Evolutionary conservation across 1,140 invertebrate species (phyloP).

Genomic region (Drosophila pectinifera): DNA sequence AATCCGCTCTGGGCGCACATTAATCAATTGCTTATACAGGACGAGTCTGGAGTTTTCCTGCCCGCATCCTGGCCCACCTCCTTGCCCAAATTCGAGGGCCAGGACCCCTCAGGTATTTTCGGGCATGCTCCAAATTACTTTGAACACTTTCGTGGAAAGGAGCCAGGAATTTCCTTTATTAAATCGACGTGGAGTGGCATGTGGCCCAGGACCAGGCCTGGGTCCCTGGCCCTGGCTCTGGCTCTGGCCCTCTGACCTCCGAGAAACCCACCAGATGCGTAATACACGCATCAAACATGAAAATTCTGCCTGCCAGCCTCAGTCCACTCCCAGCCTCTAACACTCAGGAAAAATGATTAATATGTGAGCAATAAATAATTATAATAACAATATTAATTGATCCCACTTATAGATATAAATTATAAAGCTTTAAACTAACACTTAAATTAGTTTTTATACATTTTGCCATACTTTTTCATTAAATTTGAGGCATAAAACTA

Average conservation of each 20-base stretch:
- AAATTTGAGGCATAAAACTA: too few species aligned
- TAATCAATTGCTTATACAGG: slow-evolving; percentile 80
- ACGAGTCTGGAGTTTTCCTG: slow-evolving; percentile 11
- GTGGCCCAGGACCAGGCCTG: slow-evolving; percentile 48
- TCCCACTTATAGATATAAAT: background rate
- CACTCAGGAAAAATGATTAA: background rate
- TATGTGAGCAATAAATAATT: background rate
- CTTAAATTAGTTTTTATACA: too few species aligned
- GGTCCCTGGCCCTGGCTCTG: slow-evolving; percentile 21
- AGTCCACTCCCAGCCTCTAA: background rate
- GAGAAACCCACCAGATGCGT: slow-evolving; percentile 78
- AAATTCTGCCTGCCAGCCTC: slow-evolving; percentile 50
- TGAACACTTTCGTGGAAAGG: slow-evolving; percentile 70
- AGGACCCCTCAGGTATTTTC: slow-evolving; percentile 70
- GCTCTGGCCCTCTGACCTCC: slow-evolving; percentile 34
- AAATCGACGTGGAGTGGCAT: slow-evolving; percentile 72
- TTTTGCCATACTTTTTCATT: too few species aligned
- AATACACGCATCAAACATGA: slow-evolving; percentile 78
- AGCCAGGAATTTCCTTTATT: slow-evolving; percentile 80
- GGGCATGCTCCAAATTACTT: slow-evolving; percentile 81
- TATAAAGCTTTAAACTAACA: too few species aligned
- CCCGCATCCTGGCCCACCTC: slow-evolving; percentile 20
- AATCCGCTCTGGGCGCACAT: slow-evolving; percentile 77
- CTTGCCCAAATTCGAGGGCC: slow-evolving; percentile 8
- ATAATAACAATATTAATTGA: background rate